Base-by-base conservation (phyloP, 2,888 invertebrate genomes). In the Cephus rjabovi region DNA sequence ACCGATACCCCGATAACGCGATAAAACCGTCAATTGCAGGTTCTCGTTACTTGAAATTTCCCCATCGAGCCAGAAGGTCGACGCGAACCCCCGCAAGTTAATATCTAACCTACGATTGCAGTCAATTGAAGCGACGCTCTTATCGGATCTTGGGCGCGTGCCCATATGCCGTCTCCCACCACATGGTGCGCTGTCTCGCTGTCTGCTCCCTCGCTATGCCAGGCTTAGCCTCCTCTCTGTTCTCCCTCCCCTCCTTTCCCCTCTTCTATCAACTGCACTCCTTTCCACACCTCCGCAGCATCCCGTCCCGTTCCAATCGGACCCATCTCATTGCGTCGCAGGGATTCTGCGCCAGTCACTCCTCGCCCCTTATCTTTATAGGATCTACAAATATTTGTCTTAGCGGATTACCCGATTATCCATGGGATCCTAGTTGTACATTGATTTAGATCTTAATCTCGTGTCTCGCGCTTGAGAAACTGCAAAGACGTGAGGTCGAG, bases 61-160 rank as follows among this genome's bases (percentile, higher is more conserved):
- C 74, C 12, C 34, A 69, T 11, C 76, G 69, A 35, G 31, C 74
- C 37, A n/a, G 74, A 56, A 56, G 56, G 23, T 56, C 56, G 23
- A 37, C 69, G 80, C 81, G 85, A 86, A 86, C 86, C 84, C 87
- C 82, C 83, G 84, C 85, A 81, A 88, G 86, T 89, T 89, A 87
- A 89, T 86, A 86, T 86, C 86, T 84, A 87, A 86, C 86, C 87
- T 83, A 86, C 86, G 89, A 90, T 89, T 88, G 87, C 86, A 86
- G 87, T 87, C 90, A 87, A 90, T 90, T 87, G 88, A 89, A 85
- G 86, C 81, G 81, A 83, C 82, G 83, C 81, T 77, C 82, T 88
- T 90, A 90, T 90, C 90, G 86, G 89, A 90, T 90, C 87, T 80
- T 82, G 80, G 87, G 81, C 89, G 85, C 88, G 89, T 88, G 90